phyloP scores from a whole-genome alignment of 2,888 invertebrate species.

The Allacma fusca region DNA sequence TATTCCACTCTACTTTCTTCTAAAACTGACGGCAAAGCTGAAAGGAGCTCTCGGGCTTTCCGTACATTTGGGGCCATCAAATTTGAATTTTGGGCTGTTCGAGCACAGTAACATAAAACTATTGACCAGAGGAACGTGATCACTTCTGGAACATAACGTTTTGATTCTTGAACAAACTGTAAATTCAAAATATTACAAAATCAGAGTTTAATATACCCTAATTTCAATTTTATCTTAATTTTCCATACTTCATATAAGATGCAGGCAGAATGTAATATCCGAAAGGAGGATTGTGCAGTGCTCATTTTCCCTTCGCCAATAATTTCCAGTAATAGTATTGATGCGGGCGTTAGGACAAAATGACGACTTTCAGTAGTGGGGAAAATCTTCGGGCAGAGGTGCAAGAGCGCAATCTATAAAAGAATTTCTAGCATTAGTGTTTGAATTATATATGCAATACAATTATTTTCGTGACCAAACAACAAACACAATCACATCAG shows the following conservation, averaged over 20 bases:
- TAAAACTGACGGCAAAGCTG: neutral
- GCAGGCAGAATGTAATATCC: constrained; percentile 23
- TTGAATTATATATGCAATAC: too few relatives aligned
- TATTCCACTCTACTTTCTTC: neutral
- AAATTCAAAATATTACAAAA: constrained; percentile 27
- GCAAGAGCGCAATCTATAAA: constrained; percentile 76
- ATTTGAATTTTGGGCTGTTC: constrained; percentile 9
- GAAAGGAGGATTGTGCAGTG: constrained; percentile 12
- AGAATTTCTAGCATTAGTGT: neutral
- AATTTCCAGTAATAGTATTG: constrained; percentile 18
- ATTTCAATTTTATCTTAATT: neutral
- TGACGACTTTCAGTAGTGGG: constrained; percentile 91
- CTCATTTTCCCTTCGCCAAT: constrained; percentile 33
- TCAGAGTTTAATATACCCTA: neutral
- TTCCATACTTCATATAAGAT: constrained; percentile 30
- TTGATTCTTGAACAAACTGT: constrained; percentile 37
- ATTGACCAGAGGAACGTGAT: constrained; percentile 35
- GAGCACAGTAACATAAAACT: constrained; percentile 36
- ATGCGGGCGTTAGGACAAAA: constrained; percentile 81
- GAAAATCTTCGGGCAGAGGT: constrained; percentile 80
- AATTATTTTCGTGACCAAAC: too few relatives aligned
- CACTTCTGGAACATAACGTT: constrained; percentile 41
- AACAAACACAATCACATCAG: too few relatives aligned
- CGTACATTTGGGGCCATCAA: constrained; percentile 37
- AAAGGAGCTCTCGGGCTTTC: constrained; percentile 22